Evolutionary conservation across 2,888 invertebrate species (phyloP).

Genomic region (Himalopsyche japonica): DNA sequence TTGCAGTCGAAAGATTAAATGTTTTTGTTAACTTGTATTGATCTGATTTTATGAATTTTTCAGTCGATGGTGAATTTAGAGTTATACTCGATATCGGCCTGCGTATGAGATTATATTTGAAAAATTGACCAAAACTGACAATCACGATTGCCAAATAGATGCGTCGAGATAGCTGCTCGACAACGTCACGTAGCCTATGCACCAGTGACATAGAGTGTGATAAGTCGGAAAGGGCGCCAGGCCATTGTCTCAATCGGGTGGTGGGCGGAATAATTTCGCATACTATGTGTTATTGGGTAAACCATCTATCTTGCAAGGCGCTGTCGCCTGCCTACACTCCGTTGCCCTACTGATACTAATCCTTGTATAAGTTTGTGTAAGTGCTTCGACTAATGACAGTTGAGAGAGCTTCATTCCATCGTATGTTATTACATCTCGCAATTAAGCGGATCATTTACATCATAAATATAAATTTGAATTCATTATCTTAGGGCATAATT

Average conservation of each 20-base stretch:
- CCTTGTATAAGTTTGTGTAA: background rate
- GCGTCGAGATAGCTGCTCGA: background rate
- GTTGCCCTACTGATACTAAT: background rate
- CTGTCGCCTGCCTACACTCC: background rate
- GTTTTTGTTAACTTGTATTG: too few relatives aligned
- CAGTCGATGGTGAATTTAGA: too few relatives aligned
- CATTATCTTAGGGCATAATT: too few relatives aligned
- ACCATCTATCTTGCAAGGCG: background rate
- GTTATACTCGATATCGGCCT: too few relatives aligned
- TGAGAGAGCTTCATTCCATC: background rate
- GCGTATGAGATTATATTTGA: too few relatives aligned
- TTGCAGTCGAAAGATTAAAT: too few relatives aligned
- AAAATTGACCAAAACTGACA: too few relatives aligned
- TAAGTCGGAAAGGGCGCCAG: background rate
- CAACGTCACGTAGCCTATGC: background rate
- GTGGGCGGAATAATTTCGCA: background rate
- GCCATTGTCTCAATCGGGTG: background rate
- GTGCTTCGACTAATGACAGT: background rate
- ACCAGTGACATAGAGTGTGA: background rate
- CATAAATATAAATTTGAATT: too few relatives aligned
- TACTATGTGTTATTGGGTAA: background rate
- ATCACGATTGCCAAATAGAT: background rate
- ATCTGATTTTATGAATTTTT: too few relatives aligned
- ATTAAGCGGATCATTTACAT: too few relatives aligned
- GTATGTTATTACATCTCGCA: background rate